Evolutionary conservation across 1,140 invertebrate genomes (phyloP).

Genomic region (Heliothis virescens): DNA sequence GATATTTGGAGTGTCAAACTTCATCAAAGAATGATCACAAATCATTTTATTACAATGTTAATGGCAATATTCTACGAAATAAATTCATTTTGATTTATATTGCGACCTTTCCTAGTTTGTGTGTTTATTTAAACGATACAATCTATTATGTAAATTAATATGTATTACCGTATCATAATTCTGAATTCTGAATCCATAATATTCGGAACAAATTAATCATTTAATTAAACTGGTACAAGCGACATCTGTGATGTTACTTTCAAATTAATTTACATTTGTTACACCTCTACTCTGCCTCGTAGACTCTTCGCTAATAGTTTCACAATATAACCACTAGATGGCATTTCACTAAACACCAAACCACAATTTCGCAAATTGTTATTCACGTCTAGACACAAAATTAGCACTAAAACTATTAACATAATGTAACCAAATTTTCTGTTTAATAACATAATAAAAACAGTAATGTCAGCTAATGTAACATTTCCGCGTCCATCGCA

Average conservation of each 20-base stretch:
- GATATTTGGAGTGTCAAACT: no score
- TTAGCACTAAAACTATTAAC: background rate
- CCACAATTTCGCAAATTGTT: background rate
- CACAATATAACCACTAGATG: slow-evolving; percentile 6
- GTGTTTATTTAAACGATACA: no score
- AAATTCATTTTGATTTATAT: no score
- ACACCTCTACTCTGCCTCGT: background rate
- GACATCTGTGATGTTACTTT: slow-evolving; percentile 13
- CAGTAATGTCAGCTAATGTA: slow-evolving; percentile 36
- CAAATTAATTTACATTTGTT: background rate
- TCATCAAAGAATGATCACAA: no score
- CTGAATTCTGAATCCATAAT: no score
- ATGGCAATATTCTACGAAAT: no score
- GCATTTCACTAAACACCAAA: background rate
- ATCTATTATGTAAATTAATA: no score
- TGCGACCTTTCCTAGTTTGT: no score
- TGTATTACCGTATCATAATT: no score
- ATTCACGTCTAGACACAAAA: background rate
- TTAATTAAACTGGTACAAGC: background rate
- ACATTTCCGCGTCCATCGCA: slow-evolving; percentile 8
- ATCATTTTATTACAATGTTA: no score
- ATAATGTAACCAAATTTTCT: background rate
- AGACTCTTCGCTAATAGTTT: background rate
- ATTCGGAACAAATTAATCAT: no score
- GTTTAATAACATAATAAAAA: slow-evolving; percentile 23